Evolutionary conservation across 2,797 vertebrate genomes (phyloP), one percentile per base, ranked within the genome.

Genomic region (Mus minutoides): DNA sequence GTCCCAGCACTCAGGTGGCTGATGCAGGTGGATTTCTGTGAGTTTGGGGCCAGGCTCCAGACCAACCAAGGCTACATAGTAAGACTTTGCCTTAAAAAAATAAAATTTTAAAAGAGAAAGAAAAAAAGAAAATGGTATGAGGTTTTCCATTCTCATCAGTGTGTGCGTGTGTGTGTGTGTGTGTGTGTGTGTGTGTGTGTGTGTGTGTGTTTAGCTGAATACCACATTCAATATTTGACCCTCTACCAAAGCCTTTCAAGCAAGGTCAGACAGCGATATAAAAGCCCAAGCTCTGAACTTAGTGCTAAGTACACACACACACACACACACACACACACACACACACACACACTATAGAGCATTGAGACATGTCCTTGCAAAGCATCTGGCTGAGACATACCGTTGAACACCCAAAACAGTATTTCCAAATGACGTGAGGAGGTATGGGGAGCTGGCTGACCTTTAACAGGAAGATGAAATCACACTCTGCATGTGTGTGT

Each of bases 381-480:
- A 64, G 43, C 82, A 79, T 71, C 93, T 94, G 95, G 83, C 91
- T 84, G 90, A 92, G 88, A 96, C 95, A 90, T 10, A 56, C 73
- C 73, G 0, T 82, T 43, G 49, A 56, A 90, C 78, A 79, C 88
- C 91, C 94, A 92, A 67, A 77, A 67, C 1, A 40, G 90, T n/a
- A 49, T 58, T 84, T 95, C 92, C 16, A 80, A 92, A 67, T 31
- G 88, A 71, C 62, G 76, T 43, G 91, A 92, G 92, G 92, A 92
- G 62, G 92, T 62, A 56, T 60, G 88, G 77, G 11, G 73, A 83
- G 90, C 80, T 76, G 92, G 58, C 78, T 96, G 96, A 95, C 93
- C 95, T 97, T 96, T 93, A 56, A 88, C 76, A 40, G 77, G 88
- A 93, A 92, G 86, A 97, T 96, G 96, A 96, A 96, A 95, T 96